Evolutionary conservation across 37 sponge, comb jelly and placozoan genomes (phyloP).

Genomic region (Halisarca cf. caerulea): DNA sequence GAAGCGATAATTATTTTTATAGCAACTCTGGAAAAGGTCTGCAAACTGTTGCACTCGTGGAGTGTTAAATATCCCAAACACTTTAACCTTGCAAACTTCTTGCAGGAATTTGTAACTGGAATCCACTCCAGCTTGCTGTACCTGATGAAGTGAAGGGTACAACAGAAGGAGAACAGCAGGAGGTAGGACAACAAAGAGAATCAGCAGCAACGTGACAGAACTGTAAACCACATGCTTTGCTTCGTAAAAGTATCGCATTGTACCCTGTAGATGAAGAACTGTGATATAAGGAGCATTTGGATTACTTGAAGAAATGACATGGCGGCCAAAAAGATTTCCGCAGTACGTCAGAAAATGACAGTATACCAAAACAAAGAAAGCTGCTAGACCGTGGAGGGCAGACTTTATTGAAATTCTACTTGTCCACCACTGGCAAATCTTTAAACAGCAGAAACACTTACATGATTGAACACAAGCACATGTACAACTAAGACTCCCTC

Average conservation of each 20-base stretch:
- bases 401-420: neutral
- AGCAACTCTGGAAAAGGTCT: slow-evolving; percentile 15
- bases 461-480: too few relatives aligned
- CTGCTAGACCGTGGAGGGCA: neutral
- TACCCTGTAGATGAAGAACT: neutral
- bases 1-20: neutral
- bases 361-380: slow-evolving; percentile 8
- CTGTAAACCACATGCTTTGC: neutral
- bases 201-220: neutral
- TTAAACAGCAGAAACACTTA: too few relatives aligned
- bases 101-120: neutral
- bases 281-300: neutral
- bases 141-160: neutral
- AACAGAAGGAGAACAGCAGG: neutral
- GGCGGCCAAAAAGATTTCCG: neutral
- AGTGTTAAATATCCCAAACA: neutral
- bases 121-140: neutral
- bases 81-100: neutral
- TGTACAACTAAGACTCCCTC: too few relatives aligned
- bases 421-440: too few relatives aligned
- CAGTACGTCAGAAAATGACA: neutral
- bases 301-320: neutral
- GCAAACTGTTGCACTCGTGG: neutral
- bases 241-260: neutral
- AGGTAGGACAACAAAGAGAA: neutral